These are phyloP conservation scores for Misgurnus anguillicaudatus DNA, from an alignment of 2,113 vertebrate genomes.

Conservation along the genomic window DNA sequence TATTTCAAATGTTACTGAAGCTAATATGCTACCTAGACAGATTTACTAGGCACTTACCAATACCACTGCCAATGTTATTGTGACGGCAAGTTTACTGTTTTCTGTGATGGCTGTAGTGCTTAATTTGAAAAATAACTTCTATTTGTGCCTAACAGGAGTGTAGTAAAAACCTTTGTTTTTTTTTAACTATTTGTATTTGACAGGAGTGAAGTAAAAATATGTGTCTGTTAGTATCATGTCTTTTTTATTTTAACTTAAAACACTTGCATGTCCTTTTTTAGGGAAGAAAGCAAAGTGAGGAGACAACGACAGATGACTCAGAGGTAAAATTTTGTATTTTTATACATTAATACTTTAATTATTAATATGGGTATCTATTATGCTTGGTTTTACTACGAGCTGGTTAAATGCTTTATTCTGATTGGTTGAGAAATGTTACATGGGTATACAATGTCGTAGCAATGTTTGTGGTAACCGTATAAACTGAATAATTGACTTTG, in stretches of 20 bases:
- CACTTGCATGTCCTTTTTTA: slow-evolving; percentile 63
- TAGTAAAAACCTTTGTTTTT: neutral
- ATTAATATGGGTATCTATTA: no score
- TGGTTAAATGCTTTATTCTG: no score
- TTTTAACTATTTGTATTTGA: neutral
- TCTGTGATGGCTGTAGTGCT: neutral
- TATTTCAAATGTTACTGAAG: neutral
- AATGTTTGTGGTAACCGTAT: no score
- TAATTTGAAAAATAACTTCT: neutral
- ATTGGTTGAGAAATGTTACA: no score
- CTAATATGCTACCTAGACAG: neutral
- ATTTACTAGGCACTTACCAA: neutral
- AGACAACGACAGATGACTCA: slow-evolving; percentile 89
- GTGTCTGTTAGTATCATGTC: neutral
- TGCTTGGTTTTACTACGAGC: no score
- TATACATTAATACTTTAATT: neutral
- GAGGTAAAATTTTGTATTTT: slow-evolving; percentile 80
- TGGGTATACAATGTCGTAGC: no score
- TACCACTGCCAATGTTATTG: neutral
- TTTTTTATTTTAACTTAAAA: neutral
- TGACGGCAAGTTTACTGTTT: neutral
- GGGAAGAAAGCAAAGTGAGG: slow-evolving; percentile 81
- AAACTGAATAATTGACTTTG: no score
- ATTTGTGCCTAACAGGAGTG: no score
- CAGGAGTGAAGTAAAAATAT: neutral